Evolutionary conservation across 2,888 invertebrate species (phyloP), one percentile per base, ranked within the genome.

Genomic region (Julus scandinavius): DNA sequence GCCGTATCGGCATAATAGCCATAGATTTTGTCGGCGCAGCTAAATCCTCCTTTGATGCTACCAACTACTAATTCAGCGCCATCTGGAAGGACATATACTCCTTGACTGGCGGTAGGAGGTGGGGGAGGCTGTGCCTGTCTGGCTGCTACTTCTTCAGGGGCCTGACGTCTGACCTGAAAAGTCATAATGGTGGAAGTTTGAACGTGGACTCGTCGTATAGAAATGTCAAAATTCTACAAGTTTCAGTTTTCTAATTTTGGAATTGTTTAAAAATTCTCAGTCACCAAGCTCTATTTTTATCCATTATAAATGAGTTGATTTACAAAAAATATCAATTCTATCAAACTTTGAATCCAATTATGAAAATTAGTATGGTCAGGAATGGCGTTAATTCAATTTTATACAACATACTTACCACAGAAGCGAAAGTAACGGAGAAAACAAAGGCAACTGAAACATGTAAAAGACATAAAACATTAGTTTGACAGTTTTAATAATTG

Each of bases 1-100:
- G 96, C 96, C 13, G 96, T 95, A 91, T 97, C 97, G 0, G 97
- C 96, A 91, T 97, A 97, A 92, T 96, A 97, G 38, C 97, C 97
- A 91, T 97, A 97, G 0, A 95, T 94, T 89, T 95, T 94, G 89
- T 95, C 95, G 90, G 95, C 95, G 91, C 97, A 97, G 84, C 95
- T 95, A 92, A 97, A 97, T 0, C 95, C 95, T 90, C 96, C 96
- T 0, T 95, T 95, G 50, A 96, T 96, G 90, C 54, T 38, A 17
- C 90, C 88, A 11, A 90, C 85, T 29, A 90, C 83, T 29, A 89
- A 85, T 84, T 90, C 90, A 45, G 89, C 88, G 40, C 89, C 90
- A 87, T 89, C 89, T 54, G 90, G 90, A 7, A 90, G 87, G 29
- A 88, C 88, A 63, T 89, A 89, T 0, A 88, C 89, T 11, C 80